Evolutionary conservation across 1,140 invertebrate species (phyloP).

Genomic region (Drosophila seguyi): DNA sequence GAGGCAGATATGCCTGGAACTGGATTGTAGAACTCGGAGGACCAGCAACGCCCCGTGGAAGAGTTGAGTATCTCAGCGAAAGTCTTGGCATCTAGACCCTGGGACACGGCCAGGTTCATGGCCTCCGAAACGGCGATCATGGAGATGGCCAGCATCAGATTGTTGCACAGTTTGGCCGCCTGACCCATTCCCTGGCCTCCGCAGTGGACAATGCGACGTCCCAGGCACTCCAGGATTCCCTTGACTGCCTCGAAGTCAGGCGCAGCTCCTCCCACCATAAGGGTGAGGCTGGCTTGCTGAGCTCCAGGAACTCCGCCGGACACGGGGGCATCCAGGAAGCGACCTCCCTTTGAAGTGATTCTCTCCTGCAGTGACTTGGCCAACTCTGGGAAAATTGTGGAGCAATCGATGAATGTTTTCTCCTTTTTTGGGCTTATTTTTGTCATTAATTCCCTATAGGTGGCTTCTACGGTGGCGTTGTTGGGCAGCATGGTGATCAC

Average conservation of each 20-base stretch:
- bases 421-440: constrained; percentile 60
- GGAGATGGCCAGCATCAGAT: constrained; percentile 96
- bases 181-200: constrained; percentile 95
- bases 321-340: constrained; percentile 98
- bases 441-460: constrained; percentile 86
- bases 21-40: constrained; percentile 97
- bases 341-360: constrained; percentile 88
- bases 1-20: constrained; percentile 95
- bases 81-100: constrained; percentile 95
- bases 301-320: constrained; percentile 98
- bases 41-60: constrained; percentile 98
- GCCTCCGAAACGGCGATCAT: constrained; percentile 97
- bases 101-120: constrained; percentile 95
- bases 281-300: constrained; percentile 95
- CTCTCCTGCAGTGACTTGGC: constrained; percentile 88
- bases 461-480: constrained; percentile 89
- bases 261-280: constrained; percentile 96
- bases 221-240: constrained; percentile 93
- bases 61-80: constrained; percentile 96
- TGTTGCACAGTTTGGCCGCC: constrained; percentile 98
- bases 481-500: constrained; percentile 99
- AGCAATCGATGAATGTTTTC: constrained; percentile 95
- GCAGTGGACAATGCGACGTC: constrained; percentile 95
- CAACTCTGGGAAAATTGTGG: constrained; percentile 96
- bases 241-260: constrained; percentile 90